Base-by-base conservation (phyloP, 1,140 invertebrate species). In the Euura lappo region DNA sequence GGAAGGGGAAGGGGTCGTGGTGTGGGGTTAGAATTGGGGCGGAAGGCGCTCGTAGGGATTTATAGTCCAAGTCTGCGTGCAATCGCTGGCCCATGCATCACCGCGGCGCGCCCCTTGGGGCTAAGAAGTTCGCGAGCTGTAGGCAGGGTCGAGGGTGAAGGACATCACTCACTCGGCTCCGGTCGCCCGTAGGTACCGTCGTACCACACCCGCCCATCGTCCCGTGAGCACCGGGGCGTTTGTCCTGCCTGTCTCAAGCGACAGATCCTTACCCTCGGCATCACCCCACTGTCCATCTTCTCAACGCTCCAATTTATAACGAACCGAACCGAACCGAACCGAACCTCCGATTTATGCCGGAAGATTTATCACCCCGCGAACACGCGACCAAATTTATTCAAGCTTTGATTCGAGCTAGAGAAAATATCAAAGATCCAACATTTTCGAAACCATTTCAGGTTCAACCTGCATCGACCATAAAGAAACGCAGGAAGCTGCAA, bases 21-120 rank as follows among this genome's bases (percentile, higher is more conserved):
- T 66, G 64, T 28, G 28, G 28, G 28, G 28, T 28, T 28, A 28
- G 28, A 28, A 28, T 28, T 28, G 72, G 76, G 72, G 70, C 70
- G 69, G 11, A 67, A 71, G 72, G 74, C 67, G 11, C 13, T 46
- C 68, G 75, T 73, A 60, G 75, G 76, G 77, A 81, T 81, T 81
- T 79, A 81, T 81, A 77, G 80, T 74, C 72, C 75, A 79, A 81
- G 80, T 81, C 80, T 77, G 76, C 75, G 74, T 79, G 80, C 80
- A 79, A 81, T 81, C 77, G 78, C 77, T 78, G 73, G 71, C 70
- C 71, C 78, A 80, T 80, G 79, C 74, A 78, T 80, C 78, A 77
- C 75, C 64, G 46, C 46, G 42, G 8, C 10, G 42, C 73, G 51
- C 51, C 43, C 66, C 47, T 67, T 71, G 68, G 72, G 74, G 76